Evolutionary conservation across 2,888 invertebrate genomes (phyloP).

Genomic region (Ornithoptera alexandrae): DNA sequence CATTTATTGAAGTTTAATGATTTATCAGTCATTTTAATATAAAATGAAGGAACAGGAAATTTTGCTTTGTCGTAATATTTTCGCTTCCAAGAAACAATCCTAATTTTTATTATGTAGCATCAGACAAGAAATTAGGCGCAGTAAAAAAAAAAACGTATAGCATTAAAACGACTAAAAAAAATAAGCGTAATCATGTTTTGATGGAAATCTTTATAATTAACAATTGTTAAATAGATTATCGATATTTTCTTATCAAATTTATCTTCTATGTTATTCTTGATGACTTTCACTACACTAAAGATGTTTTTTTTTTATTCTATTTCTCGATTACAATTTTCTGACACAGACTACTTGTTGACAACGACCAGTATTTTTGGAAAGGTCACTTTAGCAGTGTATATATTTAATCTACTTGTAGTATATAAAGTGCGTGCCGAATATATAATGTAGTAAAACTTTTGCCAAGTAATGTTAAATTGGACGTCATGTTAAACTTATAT

Average conservation of each 20-base stretch:
- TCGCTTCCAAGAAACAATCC: too few species aligned
- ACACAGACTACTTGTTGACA: background rate
- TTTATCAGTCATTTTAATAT: background rate
- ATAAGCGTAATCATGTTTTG: background rate
- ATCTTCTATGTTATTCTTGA: background rate
- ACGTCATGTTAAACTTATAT: background rate
- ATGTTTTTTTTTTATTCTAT: background rate
- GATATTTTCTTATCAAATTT: conserved; percentile 2
- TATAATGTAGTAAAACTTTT: background rate
- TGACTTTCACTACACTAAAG: background rate
- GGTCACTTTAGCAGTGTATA: conserved; percentile 1
- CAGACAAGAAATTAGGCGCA: background rate
- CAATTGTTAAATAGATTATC: background rate
- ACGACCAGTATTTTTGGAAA: conserved; percentile 3
- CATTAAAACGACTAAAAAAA: background rate
- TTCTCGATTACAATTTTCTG: background rate
- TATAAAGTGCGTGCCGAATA: background rate
- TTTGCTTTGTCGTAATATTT: background rate
- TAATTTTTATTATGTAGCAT: background rate
- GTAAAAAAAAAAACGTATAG: background rate
- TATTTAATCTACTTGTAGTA: background rate
- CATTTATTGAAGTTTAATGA: background rate
- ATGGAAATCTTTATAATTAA: background rate
- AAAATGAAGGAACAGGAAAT: background rate
- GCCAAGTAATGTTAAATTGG: background rate